Percentiles rank a stretch among this genome's conserved stretches.
These are phyloP conservation scores for Xiphophorus hellerii DNA, from an alignment of 2,113 vertebrate genomes.

Conservation along the genomic window DNA sequence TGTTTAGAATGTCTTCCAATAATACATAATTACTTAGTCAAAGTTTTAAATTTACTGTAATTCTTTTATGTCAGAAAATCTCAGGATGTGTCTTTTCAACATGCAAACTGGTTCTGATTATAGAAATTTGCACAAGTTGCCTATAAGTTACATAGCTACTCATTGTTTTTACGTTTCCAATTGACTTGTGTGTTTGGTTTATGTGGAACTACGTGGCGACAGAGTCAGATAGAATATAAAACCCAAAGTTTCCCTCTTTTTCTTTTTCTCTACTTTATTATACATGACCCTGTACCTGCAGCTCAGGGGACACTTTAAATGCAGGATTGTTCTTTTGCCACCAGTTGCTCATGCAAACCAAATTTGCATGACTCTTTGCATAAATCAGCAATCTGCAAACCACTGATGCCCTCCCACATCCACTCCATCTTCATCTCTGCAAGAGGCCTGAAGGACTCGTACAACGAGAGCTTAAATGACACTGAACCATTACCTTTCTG, in stretches of 20 bases:
- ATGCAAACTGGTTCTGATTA: not conserved
- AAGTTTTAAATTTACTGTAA: too few relatives aligned
- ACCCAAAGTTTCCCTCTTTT: not conserved
- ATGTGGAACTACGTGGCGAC: not conserved
- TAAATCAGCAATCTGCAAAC: slow-evolving; percentile 41
- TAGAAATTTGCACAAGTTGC: not conserved
- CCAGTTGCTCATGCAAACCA: slow-evolving; percentile 50
- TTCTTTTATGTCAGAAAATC: not conserved
- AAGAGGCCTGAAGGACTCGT: slow-evolving; percentile 11
- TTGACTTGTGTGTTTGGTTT: not conserved
- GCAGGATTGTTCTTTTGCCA: slow-evolving; percentile 25
- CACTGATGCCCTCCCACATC: slow-evolving; percentile 35
- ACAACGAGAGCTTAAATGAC: slow-evolving; percentile 10
- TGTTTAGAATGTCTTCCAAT: too few relatives aligned
- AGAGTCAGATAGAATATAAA: not conserved
- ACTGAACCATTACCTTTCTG: slow-evolving; percentile 24
- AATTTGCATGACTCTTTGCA: slow-evolving; percentile 56
- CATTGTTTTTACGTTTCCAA: not conserved
- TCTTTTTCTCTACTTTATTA: not conserved
- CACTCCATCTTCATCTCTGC: slow-evolving; percentile 15
- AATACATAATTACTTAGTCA: too few relatives aligned
- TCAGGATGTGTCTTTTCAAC: not conserved
- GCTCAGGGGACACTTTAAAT: not conserved
- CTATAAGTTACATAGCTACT: not conserved
- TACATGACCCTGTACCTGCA: not conserved